Evolutionary conservation across 1,140 invertebrate species (phyloP).

Genomic region (Drosophila arizonae): DNA sequence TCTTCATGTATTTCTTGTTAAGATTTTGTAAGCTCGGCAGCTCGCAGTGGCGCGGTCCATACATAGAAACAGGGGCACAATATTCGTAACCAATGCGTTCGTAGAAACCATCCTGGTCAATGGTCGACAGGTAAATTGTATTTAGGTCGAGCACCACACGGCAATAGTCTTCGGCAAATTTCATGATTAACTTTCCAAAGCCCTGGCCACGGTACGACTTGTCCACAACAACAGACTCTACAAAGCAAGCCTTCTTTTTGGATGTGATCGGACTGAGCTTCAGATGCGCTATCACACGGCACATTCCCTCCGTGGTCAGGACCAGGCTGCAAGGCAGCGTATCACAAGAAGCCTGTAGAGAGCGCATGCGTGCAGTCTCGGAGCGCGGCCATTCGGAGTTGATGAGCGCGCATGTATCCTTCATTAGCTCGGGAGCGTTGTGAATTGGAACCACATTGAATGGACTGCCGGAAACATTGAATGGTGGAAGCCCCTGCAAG

Average conservation of each 20-base stretch:
- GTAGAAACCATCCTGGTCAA: conserved; percentile 90
- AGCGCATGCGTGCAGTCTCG: conserved; percentile 88
- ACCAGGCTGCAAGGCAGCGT: conserved; percentile 88
- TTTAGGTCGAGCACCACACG: conserved; percentile 85
- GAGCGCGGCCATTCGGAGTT: conserved; percentile 92
- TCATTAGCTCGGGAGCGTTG: conserved; percentile 86
- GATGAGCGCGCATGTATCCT: conserved; percentile 88
- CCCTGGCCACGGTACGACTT: conserved; percentile 87
- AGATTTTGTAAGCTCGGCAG: conserved; percentile 76
- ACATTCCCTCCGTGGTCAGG: conserved; percentile 84
- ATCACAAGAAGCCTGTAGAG: conserved; percentile 87
- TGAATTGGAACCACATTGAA: conserved; percentile 87
- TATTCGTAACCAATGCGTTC: conserved; percentile 88
- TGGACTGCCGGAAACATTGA: conserved; percentile 80
- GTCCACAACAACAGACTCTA: conserved; percentile 91
- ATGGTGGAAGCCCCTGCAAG: conserved; percentile 82
- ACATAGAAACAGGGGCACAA: conserved; percentile 88
- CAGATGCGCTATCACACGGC: conserved; percentile 88
- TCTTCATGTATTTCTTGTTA: conserved; percentile 83
- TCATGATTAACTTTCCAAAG: conserved; percentile 88
- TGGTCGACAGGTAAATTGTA: conserved; percentile 89
- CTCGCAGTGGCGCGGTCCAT: conserved; percentile 83
- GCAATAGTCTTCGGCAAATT: conserved; percentile 88
- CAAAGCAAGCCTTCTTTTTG: conserved; percentile 87
- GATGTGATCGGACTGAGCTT: conserved; percentile 88